Conservation (phyloP, 2,797 vertebrate species). For the Xenopus petersii region DNA sequence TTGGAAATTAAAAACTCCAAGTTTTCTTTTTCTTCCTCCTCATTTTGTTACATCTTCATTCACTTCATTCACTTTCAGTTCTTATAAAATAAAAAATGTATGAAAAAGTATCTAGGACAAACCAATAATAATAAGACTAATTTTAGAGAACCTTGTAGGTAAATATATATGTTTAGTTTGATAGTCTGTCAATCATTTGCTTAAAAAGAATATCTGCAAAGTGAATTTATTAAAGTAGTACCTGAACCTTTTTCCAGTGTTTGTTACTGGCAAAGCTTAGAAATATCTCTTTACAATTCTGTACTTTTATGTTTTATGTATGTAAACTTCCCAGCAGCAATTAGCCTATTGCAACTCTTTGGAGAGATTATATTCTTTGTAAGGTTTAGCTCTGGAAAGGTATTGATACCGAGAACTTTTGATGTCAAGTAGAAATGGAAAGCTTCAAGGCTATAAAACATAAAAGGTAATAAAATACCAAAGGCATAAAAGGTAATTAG, state of each 20-base stretch:
- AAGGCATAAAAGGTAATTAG: conserved; percentile 48
- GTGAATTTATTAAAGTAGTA: conserved; percentile 1
- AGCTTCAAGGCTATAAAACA: conserved; percentile 43
- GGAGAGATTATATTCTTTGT: conserved; percentile 40
- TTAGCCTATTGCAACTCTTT: conserved; percentile 45
- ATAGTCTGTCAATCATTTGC: too few relatives aligned
- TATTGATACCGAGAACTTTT: conserved; percentile 49
- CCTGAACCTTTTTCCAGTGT: conserved; percentile 12
- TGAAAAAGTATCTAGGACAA: too few relatives aligned
- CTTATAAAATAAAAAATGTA: too few relatives aligned
- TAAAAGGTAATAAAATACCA: conserved; percentile 45
- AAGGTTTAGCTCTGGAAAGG: conserved; percentile 38
- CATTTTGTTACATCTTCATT: too few relatives aligned
- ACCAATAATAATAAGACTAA: too few relatives aligned
- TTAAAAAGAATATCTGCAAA: too few relatives aligned
- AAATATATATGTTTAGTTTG: too few relatives aligned
- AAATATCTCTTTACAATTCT: conserved; percentile 31
- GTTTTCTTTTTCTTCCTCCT: too few relatives aligned
- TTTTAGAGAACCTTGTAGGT: too few relatives aligned
- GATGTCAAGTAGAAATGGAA: conserved; percentile 46
- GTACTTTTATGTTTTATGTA: conserved; percentile 44
- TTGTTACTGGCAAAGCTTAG: conserved; percentile 35
- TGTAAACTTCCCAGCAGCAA: conserved; percentile 44
- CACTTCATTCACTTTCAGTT: too few relatives aligned
- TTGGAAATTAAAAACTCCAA: too few relatives aligned